Evolutionary conservation across 2,797 vertebrate species (phyloP).

Genomic region (Poecilia picta): DNA sequence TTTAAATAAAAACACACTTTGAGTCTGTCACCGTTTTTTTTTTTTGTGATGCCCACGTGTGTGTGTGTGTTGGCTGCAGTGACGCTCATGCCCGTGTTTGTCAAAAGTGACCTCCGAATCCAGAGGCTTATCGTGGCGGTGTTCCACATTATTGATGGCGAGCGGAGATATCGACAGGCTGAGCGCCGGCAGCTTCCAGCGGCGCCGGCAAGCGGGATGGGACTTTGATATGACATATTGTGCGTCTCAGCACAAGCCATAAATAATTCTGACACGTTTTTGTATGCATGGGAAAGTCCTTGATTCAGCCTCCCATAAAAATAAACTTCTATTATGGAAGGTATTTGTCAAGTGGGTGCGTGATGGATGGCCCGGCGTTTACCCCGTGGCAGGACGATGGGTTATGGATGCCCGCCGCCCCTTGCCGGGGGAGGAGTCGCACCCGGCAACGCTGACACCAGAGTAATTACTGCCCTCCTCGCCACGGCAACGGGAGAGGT

Average conservation of each 20-base stretch:
- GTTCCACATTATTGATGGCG: slow-evolving; percentile 97
- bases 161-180: slow-evolving; percentile 96
- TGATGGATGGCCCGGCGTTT: slow-evolving; percentile 98
- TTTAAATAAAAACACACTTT: slow-evolving; percentile 26
- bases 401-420: slow-evolving; percentile 94
- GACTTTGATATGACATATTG: slow-evolving; percentile 99
- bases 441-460: slow-evolving; percentile 88
- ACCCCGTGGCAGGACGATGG: slow-evolving; percentile 97
- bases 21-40: slow-evolving; percentile 43
- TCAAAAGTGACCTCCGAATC: slow-evolving; percentile 87
- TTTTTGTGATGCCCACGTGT: slow-evolving; percentile 22
- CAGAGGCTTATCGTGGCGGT: slow-evolving; percentile 86
- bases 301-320: slow-evolving; percentile 99
- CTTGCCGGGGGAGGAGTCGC: slow-evolving; percentile 92
- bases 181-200: slow-evolving; percentile 81
- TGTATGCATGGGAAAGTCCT: slow-evolving; percentile 99
- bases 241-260: slow-evolving; percentile 99
- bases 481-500: slow-evolving; percentile 58
- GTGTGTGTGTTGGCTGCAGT: slow-evolving; percentile 25
- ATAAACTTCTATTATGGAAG: slow-evolving; percentile 99
- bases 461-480: slow-evolving; percentile 82
- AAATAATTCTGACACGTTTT: slow-evolving; percentile 99
- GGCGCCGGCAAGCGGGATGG: slow-evolving; percentile 83
- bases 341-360: slow-evolving; percentile 98
- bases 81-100: slow-evolving; percentile 53